phyloP scores from a whole-genome alignment of 2,113 vertebrate genomes.

The Sturnus vulgaris region DNA sequence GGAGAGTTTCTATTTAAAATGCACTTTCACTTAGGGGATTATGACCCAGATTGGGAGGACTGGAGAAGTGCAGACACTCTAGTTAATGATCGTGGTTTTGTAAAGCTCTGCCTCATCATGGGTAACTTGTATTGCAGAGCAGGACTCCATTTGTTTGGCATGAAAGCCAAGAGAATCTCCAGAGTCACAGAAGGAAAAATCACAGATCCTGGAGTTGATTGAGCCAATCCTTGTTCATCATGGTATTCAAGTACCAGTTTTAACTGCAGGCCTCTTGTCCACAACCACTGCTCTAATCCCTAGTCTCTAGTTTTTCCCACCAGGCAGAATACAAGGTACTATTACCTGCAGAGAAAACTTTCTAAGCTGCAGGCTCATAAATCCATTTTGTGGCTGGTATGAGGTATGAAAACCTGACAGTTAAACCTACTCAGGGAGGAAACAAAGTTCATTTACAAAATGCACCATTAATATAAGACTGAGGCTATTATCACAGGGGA shows the following conservation, averaged over 20 bases:
- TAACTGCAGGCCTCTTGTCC: neutral
- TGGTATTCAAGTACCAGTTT: neutral
- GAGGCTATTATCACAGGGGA: neutral
- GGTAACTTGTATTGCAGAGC: neutral
- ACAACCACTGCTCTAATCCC: neutral
- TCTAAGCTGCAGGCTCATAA: neutral
- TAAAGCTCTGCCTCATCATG: neutral
- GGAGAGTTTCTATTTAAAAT: neutral
- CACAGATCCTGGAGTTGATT: neutral
- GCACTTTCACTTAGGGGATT: neutral
- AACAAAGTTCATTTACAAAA: neutral
- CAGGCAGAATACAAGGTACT: neutral
- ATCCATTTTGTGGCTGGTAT: neutral
- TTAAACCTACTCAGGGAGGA: neutral
- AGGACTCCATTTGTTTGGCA: neutral
- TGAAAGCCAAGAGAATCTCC: neutral
- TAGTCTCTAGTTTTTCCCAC: neutral
- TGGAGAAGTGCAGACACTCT: neutral
- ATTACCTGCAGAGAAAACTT: conserved; percentile 2
- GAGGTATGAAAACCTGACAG: neutral
- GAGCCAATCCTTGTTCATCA: neutral
- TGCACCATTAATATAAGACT: neutral
- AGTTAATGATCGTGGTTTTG: neutral
- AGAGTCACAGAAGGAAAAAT: neutral
- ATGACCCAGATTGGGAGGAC: neutral